phyloP scores from a whole-genome alignment of 2,797 vertebrate genomes.

The Crax fasciolata region DNA sequence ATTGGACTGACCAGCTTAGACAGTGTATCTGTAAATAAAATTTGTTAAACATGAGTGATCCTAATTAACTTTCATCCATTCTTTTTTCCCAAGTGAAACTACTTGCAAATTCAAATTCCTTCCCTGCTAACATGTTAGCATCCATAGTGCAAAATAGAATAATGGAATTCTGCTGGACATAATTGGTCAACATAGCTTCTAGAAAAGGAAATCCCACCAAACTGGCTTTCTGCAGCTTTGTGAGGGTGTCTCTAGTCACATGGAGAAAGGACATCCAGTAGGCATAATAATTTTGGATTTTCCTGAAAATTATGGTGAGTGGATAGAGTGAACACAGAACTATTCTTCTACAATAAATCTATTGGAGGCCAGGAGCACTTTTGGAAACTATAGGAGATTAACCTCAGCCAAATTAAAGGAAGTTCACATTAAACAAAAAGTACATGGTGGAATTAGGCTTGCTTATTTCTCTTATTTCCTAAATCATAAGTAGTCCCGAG shows the following conservation, averaged over 20 bases:
- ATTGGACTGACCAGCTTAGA: conserved; percentile 34
- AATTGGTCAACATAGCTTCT: background rate
- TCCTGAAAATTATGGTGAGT: background rate
- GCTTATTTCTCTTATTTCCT: conserved; percentile 1
- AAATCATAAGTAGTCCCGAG: background rate
- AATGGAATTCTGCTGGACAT: background rate
- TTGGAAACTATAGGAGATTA: background rate
- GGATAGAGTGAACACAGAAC: background rate
- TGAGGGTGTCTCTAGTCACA: background rate
- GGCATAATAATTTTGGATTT: background rate
- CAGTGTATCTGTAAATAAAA: conserved; percentile 21
- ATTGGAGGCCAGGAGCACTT: background rate
- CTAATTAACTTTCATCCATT: conserved; percentile 15
- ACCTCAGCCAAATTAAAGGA: background rate
- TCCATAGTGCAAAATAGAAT: background rate
- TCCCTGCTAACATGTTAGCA: background rate
- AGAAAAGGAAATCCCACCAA: background rate
- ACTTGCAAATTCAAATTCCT: background rate
- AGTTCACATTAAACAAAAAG: background rate
- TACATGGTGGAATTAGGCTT: background rate
- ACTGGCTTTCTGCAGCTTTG: background rate
- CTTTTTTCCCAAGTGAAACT: background rate
- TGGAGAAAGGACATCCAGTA: background rate
- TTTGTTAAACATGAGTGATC: conserved; percentile 6
- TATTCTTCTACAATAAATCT: background rate